Conservation (phyloP, 2,888 invertebrate genomes). For the Crossocerus cetratus region DNA sequence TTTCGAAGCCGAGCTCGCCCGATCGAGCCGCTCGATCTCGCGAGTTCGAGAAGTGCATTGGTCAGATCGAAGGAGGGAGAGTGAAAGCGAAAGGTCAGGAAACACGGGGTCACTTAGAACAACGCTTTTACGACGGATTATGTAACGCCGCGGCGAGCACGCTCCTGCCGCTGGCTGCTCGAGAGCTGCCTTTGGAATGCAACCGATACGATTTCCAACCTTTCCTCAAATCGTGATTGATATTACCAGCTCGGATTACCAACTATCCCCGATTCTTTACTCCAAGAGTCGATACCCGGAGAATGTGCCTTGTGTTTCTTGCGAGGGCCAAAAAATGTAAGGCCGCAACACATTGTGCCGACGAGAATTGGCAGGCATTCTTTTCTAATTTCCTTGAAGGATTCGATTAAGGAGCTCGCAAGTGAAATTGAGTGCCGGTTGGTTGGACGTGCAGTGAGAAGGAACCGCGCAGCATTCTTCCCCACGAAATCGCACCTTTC, state of each 20-base stretch:
- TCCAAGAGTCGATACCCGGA: background rate
- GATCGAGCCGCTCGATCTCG: slow-evolving; percentile 46
- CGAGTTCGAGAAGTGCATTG: slow-evolving; percentile 44
- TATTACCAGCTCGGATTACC: background rate
- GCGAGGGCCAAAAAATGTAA: background rate
- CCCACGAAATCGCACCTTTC: slow-evolving; percentile 17
- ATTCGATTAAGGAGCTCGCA: slow-evolving; percentile 28
- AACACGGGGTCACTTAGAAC: slow-evolving; percentile 68
- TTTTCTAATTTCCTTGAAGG: slow-evolving; percentile 11
- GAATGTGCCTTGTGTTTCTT: background rate
- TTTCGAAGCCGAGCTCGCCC: slow-evolving; percentile 25
- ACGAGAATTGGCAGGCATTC: background rate
- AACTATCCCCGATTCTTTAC: background rate
- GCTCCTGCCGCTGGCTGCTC: slow-evolving; percentile 11
- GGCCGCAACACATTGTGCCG: too few relatives aligned
- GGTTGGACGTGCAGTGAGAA: slow-evolving; percentile 33
- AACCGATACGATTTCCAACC: background rate
- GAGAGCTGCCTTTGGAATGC: slow-evolving; percentile 7
- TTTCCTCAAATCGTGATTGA: slow-evolving; percentile 1
- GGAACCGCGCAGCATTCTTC: slow-evolving; percentile 27
- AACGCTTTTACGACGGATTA: slow-evolving; percentile 68
- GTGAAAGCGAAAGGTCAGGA: slow-evolving; percentile 77
- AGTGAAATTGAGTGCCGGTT: slow-evolving; percentile 43
- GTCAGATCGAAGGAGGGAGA: slow-evolving; percentile 59
- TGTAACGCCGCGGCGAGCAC: slow-evolving; percentile 44